These are phyloP conservation scores for Paracanthobrama guichenoti DNA, from an alignment of 2,113 vertebrate species.

Conservation along the genomic window DNA sequence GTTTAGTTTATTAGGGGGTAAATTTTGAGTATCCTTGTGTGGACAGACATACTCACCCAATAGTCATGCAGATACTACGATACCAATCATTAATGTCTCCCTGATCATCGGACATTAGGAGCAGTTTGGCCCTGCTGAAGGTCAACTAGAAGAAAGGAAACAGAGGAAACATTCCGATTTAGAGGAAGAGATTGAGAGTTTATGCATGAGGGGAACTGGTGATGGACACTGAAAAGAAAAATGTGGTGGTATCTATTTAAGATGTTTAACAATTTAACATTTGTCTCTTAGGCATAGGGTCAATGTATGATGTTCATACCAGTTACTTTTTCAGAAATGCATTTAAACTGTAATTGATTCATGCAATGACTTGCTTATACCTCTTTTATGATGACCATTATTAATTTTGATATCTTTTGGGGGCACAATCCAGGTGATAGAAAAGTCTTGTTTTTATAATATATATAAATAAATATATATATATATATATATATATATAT, in stretches of 20 bases:
- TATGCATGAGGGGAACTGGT: background rate
- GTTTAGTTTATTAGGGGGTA: background rate
- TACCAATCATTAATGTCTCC: slow-evolving; percentile 86
- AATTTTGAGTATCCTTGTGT: background rate
- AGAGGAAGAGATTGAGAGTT: background rate
- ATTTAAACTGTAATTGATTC: background rate
- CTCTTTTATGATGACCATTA: background rate
- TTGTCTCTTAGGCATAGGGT: background rate
- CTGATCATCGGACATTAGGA: slow-evolving; percentile 88
- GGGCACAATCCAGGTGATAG: too few species aligned
- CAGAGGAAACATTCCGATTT: background rate
- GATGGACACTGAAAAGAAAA: background rate
- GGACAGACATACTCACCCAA: slow-evolving; percentile 67
- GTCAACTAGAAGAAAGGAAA: slow-evolving; percentile 77
- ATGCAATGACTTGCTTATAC: background rate
- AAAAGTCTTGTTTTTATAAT: too few species aligned
- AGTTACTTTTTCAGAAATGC: background rate
- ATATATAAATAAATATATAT: too few species aligned
- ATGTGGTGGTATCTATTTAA: background rate
- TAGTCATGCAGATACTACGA: slow-evolving; percentile 78
- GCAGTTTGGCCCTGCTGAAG: slow-evolving; percentile 85
- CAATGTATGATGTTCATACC: background rate
- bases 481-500: too few species aligned
- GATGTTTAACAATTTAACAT: background rate
- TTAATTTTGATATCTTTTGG: too few species aligned